These are phyloP conservation scores for Speoplatyrhinus poulsoni DNA, from an alignment of 2,113 vertebrate species.

Conservation along the genomic window DNA sequence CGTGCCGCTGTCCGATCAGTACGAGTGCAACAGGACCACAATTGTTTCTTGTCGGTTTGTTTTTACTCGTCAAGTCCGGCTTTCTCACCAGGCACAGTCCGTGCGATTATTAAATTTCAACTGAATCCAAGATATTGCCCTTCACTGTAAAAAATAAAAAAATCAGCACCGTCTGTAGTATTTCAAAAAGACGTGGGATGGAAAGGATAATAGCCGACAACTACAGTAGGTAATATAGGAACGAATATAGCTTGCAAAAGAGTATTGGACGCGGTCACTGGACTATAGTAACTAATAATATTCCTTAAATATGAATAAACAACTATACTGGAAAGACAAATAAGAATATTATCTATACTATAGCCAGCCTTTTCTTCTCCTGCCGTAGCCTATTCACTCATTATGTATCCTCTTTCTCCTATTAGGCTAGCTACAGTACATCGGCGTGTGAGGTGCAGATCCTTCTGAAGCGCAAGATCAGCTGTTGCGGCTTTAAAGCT, in stretches of 20 bases:
- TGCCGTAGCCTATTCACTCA: background rate
- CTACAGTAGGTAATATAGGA: too few relatives aligned
- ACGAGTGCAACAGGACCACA: slow-evolving; percentile 11
- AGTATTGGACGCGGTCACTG: too few relatives aligned
- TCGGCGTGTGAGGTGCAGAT: slow-evolving; percentile 64
- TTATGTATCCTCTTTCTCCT: slow-evolving; percentile 13
- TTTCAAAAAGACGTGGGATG: too few relatives aligned
- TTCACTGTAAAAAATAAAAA: too few relatives aligned
- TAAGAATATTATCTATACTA: slow-evolving; percentile 15
- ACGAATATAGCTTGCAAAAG: too few relatives aligned
- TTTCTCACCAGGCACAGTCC: too few relatives aligned
- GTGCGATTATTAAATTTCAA: background rate
- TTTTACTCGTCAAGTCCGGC: too few relatives aligned
- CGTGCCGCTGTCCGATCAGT: slow-evolving; percentile 35
- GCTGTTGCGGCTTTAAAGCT: slow-evolving; percentile 83
- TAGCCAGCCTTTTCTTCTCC: slow-evolving; percentile 8
- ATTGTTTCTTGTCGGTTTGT: background rate
- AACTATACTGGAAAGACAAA: slow-evolving; percentile 36
- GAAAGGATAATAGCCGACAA: too few relatives aligned
- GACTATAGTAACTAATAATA: slow-evolving; percentile 6
- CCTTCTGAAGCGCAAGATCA: slow-evolving; percentile 79
- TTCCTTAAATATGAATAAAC: slow-evolving; percentile 27
- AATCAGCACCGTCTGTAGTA: too few relatives aligned
- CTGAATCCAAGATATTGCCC: background rate
- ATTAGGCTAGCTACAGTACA: slow-evolving; percentile 26